These are phyloP conservation scores for Calyptomena viridis DNA, from an alignment of 2,113 vertebrate species.

Conservation along the genomic window DNA sequence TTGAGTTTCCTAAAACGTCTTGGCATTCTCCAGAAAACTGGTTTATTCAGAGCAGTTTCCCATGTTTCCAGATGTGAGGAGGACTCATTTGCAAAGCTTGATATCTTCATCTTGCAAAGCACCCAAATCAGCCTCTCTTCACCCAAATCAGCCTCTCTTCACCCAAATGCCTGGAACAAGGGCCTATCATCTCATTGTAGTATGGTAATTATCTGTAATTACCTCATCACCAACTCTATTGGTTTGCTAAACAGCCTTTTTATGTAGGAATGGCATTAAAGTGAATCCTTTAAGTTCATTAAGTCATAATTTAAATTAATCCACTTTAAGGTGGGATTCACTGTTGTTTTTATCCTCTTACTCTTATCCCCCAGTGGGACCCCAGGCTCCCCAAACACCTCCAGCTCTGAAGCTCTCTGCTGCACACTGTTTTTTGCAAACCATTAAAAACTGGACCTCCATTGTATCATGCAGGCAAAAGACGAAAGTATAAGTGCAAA, in stretches of 20 bases:
- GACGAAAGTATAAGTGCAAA: not conserved
- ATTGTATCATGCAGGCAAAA: not conserved
- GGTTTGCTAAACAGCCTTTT: not conserved
- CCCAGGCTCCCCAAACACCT: not conserved
- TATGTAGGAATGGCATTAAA: not conserved
- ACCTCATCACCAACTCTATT: not conserved
- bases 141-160: not conserved
- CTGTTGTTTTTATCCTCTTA: not conserved
- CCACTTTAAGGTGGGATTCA: not conserved
- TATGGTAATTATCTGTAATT: not conserved
- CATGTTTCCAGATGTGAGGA: not conserved
- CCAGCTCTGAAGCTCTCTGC: not conserved
- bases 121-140: not conserved
- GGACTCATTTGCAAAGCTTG: not conserved
- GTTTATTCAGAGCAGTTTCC: not conserved
- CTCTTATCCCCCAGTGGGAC: too few relatives aligned
- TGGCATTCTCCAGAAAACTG: not conserved
- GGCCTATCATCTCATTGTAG: not conserved
- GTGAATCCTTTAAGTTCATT: not conserved
- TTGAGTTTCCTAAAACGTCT: not conserved
- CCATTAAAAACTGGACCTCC: not conserved
- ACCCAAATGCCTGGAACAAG: not conserved
- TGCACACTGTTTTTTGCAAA: not conserved
- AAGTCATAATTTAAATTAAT: not conserved
- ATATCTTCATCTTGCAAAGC: not conserved